Evolutionary conservation across 2,888 invertebrate species (phyloP), one percentile per base, ranked within the genome.

Genomic region (Merodon equestris): DNA sequence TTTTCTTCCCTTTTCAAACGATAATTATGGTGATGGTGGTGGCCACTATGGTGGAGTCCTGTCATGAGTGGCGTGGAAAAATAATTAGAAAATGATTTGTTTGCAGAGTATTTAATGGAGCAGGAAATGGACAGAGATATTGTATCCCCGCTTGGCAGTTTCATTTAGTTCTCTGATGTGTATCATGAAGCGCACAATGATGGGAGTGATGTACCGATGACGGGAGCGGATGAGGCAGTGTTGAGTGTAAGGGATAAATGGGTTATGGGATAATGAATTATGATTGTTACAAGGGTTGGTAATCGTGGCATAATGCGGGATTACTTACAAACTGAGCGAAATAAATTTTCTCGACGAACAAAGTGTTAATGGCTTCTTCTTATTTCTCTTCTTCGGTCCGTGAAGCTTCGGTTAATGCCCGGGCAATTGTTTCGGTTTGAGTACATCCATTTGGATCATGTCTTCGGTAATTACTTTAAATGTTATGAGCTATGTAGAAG

Each of bases 41-140:
- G 7, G 27, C 27, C n/a, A n/a, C n/a, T n/a, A n/a, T 47, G 63
- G 53, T 58, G 58, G 45, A 66, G 45, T 54, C 51, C 51, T 58
- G 38, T 64, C 48, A 38, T 50, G 58, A 53, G 17, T 45, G 48
- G 68, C 50, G 50, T 71, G 54, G 64, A 47, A 47, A 76, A 76
- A 72, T 72, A 66, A 72, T 71, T 77, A 77, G 72, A 77, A 66
- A 72, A 77, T 77, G 66, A 77, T 77, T 72, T 76, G 66, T 71
- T 66, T 71, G 64, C 71, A 54, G 54, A 67, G 71, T 60, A 77
- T 61, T 72, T 71, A 72, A 77, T 77, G 72, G 72, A 64, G 60
- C 56, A 72, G 72, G 76, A 77, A 66, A 77, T 72, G 66, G 66
- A 51, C 50, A 56, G 42, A 47, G 54, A 71, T 70, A 66, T 76